These are phyloP conservation scores for Chrysogorgia sp. DNA, from an alignment of 92 coral and sea anemone species.

Conservation along the genomic window DNA sequence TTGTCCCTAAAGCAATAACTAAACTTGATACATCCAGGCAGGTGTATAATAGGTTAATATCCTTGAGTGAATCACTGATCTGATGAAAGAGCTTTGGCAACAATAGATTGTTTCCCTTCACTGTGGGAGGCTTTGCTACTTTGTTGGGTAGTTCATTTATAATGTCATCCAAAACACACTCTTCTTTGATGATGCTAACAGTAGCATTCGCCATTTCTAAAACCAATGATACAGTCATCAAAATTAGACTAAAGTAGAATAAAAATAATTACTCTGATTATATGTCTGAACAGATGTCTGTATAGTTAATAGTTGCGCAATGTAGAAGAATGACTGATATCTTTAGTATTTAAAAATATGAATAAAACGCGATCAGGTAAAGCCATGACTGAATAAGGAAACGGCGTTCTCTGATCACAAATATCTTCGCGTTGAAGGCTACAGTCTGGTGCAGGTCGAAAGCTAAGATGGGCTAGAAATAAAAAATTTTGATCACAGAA, in stretches of 20 bases:
- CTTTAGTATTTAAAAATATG: no score
- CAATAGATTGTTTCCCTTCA: slow-evolving; percentile 21
- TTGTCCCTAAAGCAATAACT: slow-evolving; percentile 81
- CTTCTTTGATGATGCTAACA: slow-evolving; percentile 22
- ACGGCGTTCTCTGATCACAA: no score
- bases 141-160: slow-evolving; percentile 19
- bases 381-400: no score
- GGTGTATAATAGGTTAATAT: slow-evolving; percentile 68
- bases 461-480: no score
- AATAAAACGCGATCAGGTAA: no score
- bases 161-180: slow-evolving; percentile 29
- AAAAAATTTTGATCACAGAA: no score
- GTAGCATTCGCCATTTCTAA: slow-evolving; percentile 27
- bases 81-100: slow-evolving; percentile 12
- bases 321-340: no score
- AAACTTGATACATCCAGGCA: slow-evolving; percentile 83
- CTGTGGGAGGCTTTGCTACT: slow-evolving; percentile 33
- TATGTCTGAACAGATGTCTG: no score
- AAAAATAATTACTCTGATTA: neutral
- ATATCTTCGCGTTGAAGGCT: no score
- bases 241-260: neutral
- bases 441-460: no score
- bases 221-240: no score
- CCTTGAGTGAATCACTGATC: slow-evolving; percentile 45
- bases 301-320: no score